Percentiles rank a stretch among this genome's conserved stretches.
Conservation (phyloP, 2,888 invertebrate genomes). For the Poecilobothrus nobilitatus region DNA sequence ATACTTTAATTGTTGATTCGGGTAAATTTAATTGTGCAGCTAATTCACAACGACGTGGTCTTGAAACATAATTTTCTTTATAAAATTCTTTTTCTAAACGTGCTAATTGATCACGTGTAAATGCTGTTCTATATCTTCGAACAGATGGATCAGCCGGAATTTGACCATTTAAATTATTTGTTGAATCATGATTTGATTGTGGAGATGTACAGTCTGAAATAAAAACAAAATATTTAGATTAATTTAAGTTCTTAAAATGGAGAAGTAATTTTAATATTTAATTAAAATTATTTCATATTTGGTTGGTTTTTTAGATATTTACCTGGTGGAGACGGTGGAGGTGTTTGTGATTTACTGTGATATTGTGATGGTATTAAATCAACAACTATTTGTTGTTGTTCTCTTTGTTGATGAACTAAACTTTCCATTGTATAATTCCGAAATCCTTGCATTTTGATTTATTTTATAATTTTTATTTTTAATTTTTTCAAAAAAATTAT, state of each 20-base stretch:
- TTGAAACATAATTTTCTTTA: slow-evolving; percentile 94
- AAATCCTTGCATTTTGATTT: slow-evolving; percentile 41
- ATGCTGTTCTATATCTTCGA: slow-evolving; percentile 91
- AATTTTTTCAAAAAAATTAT: too few species aligned
- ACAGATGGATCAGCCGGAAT: slow-evolving; percentile 56
- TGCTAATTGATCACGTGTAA: slow-evolving; percentile 86
- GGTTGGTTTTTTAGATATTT: slow-evolving; percentile 25
- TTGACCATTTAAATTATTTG: slow-evolving; percentile 23
- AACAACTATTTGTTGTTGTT: slow-evolving; percentile 48
- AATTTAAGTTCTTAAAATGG: slow-evolving; percentile 5
- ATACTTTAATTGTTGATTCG: slow-evolving; percentile 95
- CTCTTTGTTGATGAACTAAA: slow-evolving; percentile 26
- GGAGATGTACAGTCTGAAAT: slow-evolving; percentile 41
- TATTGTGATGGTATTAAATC: slow-evolving; percentile 53
- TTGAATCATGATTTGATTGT: slow-evolving; percentile 7
- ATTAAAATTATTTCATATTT: neutral
- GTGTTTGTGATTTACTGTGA: slow-evolving; percentile 41
- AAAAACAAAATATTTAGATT: slow-evolving; percentile 11
- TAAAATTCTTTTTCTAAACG: slow-evolving; percentile 92
- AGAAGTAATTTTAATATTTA: neutral
- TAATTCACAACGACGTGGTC: slow-evolving; percentile 89
- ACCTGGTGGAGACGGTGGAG: slow-evolving; percentile 49
- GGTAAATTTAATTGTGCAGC: slow-evolving; percentile 88
- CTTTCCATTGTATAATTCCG: slow-evolving; percentile 42
- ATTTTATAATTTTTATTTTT: slow-evolving; percentile 14